These are phyloP conservation scores for Poeciliopsis presidionis DNA, from an alignment of 2,797 vertebrate genomes.

Conservation along the genomic window DNA sequence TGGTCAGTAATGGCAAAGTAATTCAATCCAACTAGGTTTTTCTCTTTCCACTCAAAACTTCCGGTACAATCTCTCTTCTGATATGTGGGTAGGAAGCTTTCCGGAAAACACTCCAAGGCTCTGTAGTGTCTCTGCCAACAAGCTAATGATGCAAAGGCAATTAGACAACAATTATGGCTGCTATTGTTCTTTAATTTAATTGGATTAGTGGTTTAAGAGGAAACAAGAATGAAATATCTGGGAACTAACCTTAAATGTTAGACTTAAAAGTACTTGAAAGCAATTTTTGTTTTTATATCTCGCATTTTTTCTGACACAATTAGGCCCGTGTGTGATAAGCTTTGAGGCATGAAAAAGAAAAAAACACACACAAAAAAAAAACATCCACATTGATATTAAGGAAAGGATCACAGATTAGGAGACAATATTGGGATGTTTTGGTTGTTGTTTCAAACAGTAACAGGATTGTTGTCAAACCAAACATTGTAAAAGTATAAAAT, in stretches of 20 bases:
- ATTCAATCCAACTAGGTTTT: constrained; percentile 75
- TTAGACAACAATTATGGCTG: constrained; percentile 53
- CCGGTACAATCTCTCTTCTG: constrained; percentile 67
- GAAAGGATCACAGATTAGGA: constrained; percentile 13
- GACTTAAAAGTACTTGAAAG: constrained; percentile 35
- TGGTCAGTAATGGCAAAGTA: constrained; percentile 79
- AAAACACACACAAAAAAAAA: neutral
- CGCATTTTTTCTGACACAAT: constrained; percentile 61
- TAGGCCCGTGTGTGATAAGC: constrained; percentile 55
- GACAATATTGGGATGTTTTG: neutral
- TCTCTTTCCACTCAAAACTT: constrained; percentile 76
- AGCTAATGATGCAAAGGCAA: constrained; percentile 61
- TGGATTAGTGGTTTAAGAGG: constrained; percentile 38
- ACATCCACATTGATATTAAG: constrained; percentile 1
- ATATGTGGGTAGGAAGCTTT: constrained; percentile 66
- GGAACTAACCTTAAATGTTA: constrained; percentile 51
- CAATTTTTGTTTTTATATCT: constrained; percentile 47
- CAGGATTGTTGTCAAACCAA: neutral
- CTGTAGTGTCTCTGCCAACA: constrained; percentile 58
- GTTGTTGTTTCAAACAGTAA: neutral
- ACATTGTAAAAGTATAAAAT: neutral
- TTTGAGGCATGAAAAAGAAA: constrained; percentile 24
- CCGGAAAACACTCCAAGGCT: constrained; percentile 66
- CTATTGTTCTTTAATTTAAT: constrained; percentile 66
- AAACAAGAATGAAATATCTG: constrained; percentile 49